These are phyloP conservation scores for Agrilus planipennis DNA, from an alignment of 1,140 invertebrate species.

Conservation along the genomic window DNA sequence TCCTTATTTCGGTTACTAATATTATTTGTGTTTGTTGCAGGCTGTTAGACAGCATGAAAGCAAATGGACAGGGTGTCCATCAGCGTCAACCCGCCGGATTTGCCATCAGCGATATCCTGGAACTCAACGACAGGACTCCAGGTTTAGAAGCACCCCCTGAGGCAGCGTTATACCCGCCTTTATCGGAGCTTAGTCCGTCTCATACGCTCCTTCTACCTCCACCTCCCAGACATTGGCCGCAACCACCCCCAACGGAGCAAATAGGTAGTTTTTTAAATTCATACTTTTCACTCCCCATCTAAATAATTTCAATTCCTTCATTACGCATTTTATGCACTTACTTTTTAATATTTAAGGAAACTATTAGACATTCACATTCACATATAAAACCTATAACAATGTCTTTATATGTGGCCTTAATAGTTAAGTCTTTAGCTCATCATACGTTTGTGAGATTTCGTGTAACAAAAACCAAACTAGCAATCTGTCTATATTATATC, in stretches of 20 bases:
- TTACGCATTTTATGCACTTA: background rate
- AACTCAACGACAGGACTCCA: slow-evolving; percentile 38
- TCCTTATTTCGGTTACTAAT: no score
- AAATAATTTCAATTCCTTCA: background rate
- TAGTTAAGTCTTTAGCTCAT: no score
- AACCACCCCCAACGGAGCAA: slow-evolving; percentile 17
- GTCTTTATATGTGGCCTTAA: no score
- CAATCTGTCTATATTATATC: no score
- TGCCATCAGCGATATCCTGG: slow-evolving; percentile 51
- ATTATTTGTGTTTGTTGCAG: no score
- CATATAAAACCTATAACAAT: no score
- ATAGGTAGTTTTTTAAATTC: no score
- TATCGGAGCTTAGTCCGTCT: slow-evolving; percentile 14
- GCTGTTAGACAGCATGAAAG: slow-evolving; percentile 52
- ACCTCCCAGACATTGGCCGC: slow-evolving; percentile 25
- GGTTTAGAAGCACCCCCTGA: slow-evolving; percentile 16
- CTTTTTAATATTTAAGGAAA: no score
- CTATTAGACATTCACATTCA: no score
- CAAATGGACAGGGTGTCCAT: slow-evolving; percentile 12
- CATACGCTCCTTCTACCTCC: slow-evolving; percentile 14
- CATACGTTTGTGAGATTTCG: no score
- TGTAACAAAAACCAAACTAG: no score
- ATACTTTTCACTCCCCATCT: background rate
- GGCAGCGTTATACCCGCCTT: slow-evolving; percentile 9
- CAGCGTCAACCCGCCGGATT: slow-evolving; percentile 41